These are phyloP conservation scores for Ceyx margarethae DNA, from an alignment of 2,113 vertebrate genomes.

Conservation along the genomic window DNA sequence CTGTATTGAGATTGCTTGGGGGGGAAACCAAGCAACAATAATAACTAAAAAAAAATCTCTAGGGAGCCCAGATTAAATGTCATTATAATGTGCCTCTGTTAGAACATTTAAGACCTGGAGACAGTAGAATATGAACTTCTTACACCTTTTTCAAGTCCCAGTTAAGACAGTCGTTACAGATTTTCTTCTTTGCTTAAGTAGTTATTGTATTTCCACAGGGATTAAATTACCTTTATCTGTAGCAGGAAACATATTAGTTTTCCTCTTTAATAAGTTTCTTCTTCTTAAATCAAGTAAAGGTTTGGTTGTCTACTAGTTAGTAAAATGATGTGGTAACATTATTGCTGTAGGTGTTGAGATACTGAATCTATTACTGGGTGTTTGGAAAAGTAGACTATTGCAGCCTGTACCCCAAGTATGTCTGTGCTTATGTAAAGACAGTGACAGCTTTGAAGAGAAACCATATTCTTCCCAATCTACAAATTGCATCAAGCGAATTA, in stretches of 20 bases:
- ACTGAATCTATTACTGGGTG: neutral
- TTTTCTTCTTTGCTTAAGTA: neutral
- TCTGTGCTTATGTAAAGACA: fast-evolving
- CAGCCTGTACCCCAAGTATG: neutral
- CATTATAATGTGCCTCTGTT: neutral
- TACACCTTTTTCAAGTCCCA: neutral
- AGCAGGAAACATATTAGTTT: neutral
- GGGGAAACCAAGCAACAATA: neutral
- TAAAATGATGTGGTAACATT: neutral
- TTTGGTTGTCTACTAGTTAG: neutral
- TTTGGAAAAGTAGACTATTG: neutral
- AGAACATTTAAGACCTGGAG: neutral
- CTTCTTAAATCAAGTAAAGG: neutral
- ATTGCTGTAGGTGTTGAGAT: neutral
- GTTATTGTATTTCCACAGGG: too few species aligned
- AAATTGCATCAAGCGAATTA: neutral
- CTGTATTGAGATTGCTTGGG: neutral
- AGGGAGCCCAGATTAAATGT: neutral
- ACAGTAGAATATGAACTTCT: neutral
- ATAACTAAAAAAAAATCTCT: neutral
- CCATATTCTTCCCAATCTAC: neutral
- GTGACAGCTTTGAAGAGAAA: neutral
- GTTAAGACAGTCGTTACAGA: neutral
- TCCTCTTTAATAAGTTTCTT: neutral
- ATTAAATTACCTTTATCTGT: neutral